Evolutionary conservation across 1,140 invertebrate species (phyloP).

Genomic region (Doryteuthis pealeii): DNA sequence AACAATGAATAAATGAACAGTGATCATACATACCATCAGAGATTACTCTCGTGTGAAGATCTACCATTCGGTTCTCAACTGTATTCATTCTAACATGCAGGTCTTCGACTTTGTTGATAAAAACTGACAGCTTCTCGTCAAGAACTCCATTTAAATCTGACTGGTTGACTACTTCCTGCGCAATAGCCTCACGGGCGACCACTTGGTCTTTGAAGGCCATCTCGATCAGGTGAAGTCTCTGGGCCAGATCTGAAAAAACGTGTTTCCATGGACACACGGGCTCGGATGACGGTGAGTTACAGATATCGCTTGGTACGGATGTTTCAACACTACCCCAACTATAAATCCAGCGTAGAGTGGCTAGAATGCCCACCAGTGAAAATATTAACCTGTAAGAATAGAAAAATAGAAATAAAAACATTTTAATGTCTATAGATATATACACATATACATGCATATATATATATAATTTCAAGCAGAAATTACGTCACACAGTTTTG

Average conservation of each 20-base stretch:
- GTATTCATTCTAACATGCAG: slow-evolving; percentile 11
- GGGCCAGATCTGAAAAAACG: slow-evolving; percentile 27
- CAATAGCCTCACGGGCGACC: slow-evolving; percentile 32
- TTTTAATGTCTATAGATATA: background rate
- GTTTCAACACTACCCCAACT: background rate
- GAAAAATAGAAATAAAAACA: slow-evolving; percentile 12
- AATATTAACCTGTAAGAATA: slow-evolving; percentile 23
- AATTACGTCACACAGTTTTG: too few relatives aligned
- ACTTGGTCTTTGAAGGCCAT: slow-evolving; percentile 44
- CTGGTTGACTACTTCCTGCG: slow-evolving; percentile 38
- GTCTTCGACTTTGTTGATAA: slow-evolving; percentile 17
- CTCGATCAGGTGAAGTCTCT: slow-evolving; percentile 27
- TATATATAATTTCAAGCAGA: too few relatives aligned
- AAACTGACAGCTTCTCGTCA: slow-evolving; percentile 27
- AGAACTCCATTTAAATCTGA: slow-evolving; percentile 28
- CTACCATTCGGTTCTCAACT: slow-evolving; percentile 7
- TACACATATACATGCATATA: slow-evolving; percentile 22
- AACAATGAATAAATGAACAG: background rate
- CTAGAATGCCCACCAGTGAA: slow-evolving; percentile 20
- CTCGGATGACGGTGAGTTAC: slow-evolving; percentile 12
- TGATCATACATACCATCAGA: slow-evolving; percentile 9
- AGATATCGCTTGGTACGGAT: slow-evolving; percentile 2
- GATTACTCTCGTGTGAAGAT: slow-evolving; percentile 11
- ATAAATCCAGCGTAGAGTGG: slow-evolving; percentile 16
- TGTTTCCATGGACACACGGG: slow-evolving; percentile 27